These are phyloP conservation scores for Paramormyrops hopkinsi DNA, from an alignment of 2,797 vertebrate genomes.

Conservation along the genomic window DNA sequence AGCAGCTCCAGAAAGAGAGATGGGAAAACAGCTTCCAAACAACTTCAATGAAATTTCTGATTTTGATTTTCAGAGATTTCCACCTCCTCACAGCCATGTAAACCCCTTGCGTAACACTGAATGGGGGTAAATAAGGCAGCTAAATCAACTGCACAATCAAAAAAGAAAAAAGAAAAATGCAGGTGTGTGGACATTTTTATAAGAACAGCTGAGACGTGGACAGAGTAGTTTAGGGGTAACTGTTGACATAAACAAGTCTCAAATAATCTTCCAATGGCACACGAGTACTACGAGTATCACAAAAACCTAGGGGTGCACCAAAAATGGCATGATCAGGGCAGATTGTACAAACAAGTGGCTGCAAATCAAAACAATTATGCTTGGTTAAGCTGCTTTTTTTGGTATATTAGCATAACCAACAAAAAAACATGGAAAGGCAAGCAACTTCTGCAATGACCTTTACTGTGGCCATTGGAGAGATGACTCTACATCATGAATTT, in stretches of 20 bases:
- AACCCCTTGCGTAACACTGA: not conserved
- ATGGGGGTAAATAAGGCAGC: not conserved
- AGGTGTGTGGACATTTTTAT: not conserved
- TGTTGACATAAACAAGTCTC: not conserved
- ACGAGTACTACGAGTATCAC: not conserved
- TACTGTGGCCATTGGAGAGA: not conserved
- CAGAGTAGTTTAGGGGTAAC: not conserved
- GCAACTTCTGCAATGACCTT: not conserved
- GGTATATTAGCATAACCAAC: not conserved
- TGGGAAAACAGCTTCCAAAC: slow-evolving; percentile 16
- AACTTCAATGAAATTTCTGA: slow-evolving; percentile 32
- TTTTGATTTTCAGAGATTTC: slow-evolving; percentile 23
- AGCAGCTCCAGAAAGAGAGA: slow-evolving; percentile 27
- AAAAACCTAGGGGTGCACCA: not conserved
- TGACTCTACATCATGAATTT: not conserved
- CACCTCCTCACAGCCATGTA: not conserved
- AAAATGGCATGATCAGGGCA: not conserved
- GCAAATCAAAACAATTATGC: not conserved
- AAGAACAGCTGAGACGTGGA: not conserved
- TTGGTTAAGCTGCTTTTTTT: not conserved
- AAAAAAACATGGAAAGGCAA: not conserved
- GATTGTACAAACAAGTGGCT: not conserved
- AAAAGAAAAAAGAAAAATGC: not conserved
- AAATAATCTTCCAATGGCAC: not conserved
- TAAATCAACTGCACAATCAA: not conserved